Base-by-base conservation (phyloP, 1,140 invertebrate genomes). In the Radopholus similis region DNA sequence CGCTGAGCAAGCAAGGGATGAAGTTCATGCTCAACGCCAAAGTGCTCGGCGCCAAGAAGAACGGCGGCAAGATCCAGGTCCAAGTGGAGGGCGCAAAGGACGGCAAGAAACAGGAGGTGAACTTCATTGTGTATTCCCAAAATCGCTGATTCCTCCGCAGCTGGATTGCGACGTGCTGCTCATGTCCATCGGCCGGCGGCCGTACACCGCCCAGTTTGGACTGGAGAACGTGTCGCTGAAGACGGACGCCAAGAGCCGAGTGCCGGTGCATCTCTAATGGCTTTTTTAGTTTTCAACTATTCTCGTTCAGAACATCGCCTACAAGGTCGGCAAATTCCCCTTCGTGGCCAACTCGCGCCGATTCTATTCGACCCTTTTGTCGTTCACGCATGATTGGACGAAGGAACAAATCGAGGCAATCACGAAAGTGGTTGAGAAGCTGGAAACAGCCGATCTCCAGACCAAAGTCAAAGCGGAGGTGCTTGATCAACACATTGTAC, bases 271-370 rank as follows among this genome's bases (percentile, higher is more conserved):
- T 83, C 28, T 60, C 30, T 38, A 44, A 9, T 11, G 15, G 6
- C 5, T 35, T 55, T 73, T 74, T 64, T 57, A n/a, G n/a, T n/a
- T n/a, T n/a, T n/a, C n/a, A n/a, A n/a, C n/a, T n/a, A n/a, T n/a
- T n/a, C n/a, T n/a, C 77, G 68, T 83, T 76, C 67, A 90, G 88
- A 92, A 92, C 51, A 88, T 93, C 47, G 89, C 90, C 62, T 98
- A 93, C 84, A 95, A 93, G 85, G 84, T 97, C 57, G 96, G 95
- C 57, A 97, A 96, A 86, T 99, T 99, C 86, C 94, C 95, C 53
- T 93, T 96, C 86, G 84, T 91, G 80, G 96, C 96, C 23, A 99
- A 99, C 84, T 97, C 94, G 0, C 86, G 96, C n/a, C n/a, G n/a
- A n/a, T n/a, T n/a, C n/a, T n/a, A n/a, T n/a, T n/a, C n/a, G n/a